A percentile compares a stretch with the other conserved stretches of the same genome.
phyloP scores from a whole-genome alignment of 1,140 invertebrate genomes.

The Venturia canescens region DNA sequence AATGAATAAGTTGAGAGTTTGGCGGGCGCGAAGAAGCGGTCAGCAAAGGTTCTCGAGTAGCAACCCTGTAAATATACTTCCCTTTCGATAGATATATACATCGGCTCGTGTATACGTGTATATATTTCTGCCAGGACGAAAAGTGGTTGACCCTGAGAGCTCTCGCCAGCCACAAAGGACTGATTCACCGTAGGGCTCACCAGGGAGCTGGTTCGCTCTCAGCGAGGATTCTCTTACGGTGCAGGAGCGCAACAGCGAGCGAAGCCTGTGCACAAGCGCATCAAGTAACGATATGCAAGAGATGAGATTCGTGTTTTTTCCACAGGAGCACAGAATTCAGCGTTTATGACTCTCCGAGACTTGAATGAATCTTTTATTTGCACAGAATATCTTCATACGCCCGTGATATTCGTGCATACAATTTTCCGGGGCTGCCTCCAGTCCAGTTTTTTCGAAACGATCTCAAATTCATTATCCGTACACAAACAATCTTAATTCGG shows the following conservation, averaged over 20 bases:
- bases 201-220: constrained; percentile 44
- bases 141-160: constrained; percentile 76
- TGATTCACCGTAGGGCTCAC: constrained; percentile 71
- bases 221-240: constrained; percentile 33
- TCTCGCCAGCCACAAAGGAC: constrained; percentile 73
- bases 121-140: constrained; percentile 64
- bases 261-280: constrained; percentile 2
- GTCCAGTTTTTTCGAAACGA: too few species aligned
- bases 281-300: constrained; percentile 26
- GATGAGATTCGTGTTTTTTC: constrained; percentile 7
- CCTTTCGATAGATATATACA: constrained; percentile 24
- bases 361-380: background rate
- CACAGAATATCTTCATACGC: background rate
- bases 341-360: background rate
- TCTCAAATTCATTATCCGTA: too few species aligned
- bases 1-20: constrained; percentile 16
- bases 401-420: background rate
- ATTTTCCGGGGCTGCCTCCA: too few species aligned
- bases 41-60: constrained; percentile 40
- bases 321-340: constrained; percentile 5
- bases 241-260: constrained; percentile 5
- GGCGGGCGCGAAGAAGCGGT: constrained; percentile 9
- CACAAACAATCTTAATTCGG: too few species aligned
- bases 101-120: constrained; percentile 53
- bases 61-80: constrained; percentile 55